Evolutionary conservation across 1,140 invertebrate species (phyloP).

Genomic region (Arctopsyche grandis): DNA sequence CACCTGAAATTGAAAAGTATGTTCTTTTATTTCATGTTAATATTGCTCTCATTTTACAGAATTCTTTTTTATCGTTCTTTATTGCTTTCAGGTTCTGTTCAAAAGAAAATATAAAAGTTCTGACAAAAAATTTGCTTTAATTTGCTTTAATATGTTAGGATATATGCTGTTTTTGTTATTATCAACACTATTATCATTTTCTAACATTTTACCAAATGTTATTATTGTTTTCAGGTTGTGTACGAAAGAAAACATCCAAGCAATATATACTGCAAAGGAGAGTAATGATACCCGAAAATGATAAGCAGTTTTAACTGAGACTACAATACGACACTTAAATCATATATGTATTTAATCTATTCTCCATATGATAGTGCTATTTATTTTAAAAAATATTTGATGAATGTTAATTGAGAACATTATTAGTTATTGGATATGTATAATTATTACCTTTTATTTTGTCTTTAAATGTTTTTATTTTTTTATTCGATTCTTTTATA

Average conservation of each 20-base stretch:
- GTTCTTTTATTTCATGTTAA: not conserved
- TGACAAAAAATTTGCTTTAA: not conserved
- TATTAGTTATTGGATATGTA: not conserved
- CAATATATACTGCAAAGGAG: constrained; percentile 34
- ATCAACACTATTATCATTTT: not conserved
- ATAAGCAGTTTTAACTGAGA: constrained; percentile 13
- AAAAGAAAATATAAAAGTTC: not conserved
- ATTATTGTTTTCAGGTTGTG: constrained; percentile 35
- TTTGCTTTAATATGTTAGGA: not conserved
- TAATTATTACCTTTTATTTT: not conserved
- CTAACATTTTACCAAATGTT: not conserved
- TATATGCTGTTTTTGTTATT: not conserved
- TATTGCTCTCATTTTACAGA: not conserved
- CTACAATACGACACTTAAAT: constrained; percentile 32
- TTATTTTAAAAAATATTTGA: too few relatives aligned
- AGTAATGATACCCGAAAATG: constrained; percentile 35
- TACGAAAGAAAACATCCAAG: constrained; percentile 41
- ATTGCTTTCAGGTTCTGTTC: too few relatives aligned
- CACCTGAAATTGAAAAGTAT: constrained; percentile 95
- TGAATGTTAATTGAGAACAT: not conserved
- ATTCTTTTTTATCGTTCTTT: too few relatives aligned
- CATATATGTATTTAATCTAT: not conserved
- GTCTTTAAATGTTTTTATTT: not conserved
- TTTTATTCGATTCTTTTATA: not conserved
- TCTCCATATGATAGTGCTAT: too few relatives aligned